Base-by-base conservation (phyloP, 2,888 invertebrate genomes). In the Geophilus truncorum region DNA sequence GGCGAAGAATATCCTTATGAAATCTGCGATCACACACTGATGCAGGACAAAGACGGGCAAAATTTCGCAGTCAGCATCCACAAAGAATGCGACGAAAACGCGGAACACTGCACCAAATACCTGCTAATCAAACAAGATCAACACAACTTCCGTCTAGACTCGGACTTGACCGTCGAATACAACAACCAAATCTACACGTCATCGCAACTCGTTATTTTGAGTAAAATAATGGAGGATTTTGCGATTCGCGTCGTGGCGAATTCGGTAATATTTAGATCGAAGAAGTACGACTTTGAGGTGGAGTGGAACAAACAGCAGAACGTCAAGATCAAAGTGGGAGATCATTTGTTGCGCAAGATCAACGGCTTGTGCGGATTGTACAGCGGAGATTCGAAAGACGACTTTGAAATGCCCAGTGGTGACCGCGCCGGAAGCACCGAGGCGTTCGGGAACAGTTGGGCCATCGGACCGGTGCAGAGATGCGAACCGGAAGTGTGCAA, bases 331-430 rank as follows among this genome's bases (percentile, higher is more conserved):
- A 93, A 92, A 82, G 88, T 90, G 0, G 88, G 90, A 0, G 90
- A 90, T 79, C 90, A 90, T 83, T 88, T 91, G 83, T 86, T 88
- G 81, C 89, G 90, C 9, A 89, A 90, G 62, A 92, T 94, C 0
- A 93, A 93, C 84, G 95, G 95, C 0, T 87, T 95, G 10, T 95
- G 95, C 85, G 95, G 95, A 1, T 91, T 90, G 81, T 93, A 91
- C 86, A 93, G 93, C 86, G 92, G 91, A 0, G 87, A 90, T 32
- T 84, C 88, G 0, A 84, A 85, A 70, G 93, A 94, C 86, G 95
- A 95, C 85, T 91, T 92, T 78, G 90, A 91, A 1, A 89, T 90
- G 82, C 94, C 94, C 0, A 90, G 91, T 85, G 94, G 94, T 0
- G 85, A 85, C 0, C 85, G 89, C 1, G 91, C 92, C 0, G 85